phyloP scores from a whole-genome alignment of 1,140 invertebrate genomes.

The Drosophila tani region DNA sequence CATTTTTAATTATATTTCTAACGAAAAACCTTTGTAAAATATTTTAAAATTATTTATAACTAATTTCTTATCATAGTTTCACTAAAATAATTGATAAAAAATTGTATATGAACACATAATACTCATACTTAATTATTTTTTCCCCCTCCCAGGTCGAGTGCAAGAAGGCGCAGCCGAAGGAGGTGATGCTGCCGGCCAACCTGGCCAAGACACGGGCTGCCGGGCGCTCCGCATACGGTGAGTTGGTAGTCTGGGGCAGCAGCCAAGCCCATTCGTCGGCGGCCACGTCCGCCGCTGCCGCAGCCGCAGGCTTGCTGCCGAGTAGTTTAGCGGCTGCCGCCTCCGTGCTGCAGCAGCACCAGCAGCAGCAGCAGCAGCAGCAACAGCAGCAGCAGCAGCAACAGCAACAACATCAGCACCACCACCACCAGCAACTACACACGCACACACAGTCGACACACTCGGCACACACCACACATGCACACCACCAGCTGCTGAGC shows the following conservation, averaged over 20 bases:
- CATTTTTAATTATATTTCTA: neutral
- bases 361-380: constrained; percentile 62
- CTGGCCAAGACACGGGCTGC: constrained; percentile 96
- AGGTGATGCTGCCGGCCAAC: constrained; percentile 98
- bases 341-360: constrained; percentile 67
- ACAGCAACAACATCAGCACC: constrained; percentile 85
- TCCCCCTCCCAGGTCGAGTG: constrained; percentile 94
- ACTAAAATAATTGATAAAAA: too few species aligned
- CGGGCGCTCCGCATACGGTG: constrained; percentile 96
- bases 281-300: constrained; percentile 85
- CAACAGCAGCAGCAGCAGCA: constrained; percentile 85
- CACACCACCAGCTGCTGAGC: constrained; percentile 63
- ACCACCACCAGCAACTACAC: constrained; percentile 85
- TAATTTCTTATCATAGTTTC: too few species aligned
- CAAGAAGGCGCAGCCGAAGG: constrained; percentile 99
- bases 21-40: neutral
- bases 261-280: constrained; percentile 82
- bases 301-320: constrained; percentile 86
- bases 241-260: constrained; percentile 94
- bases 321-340: constrained; percentile 80
- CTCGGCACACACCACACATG: constrained; percentile 86
- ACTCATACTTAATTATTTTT: neutral
- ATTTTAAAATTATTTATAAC: neutral
- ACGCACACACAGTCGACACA: constrained; percentile 85
- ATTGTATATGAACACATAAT: too few species aligned